Evolutionary conservation across 53 echinoderm and acorn worm species (phyloP), one percentile per base, ranked within the genome.

Genomic region (Antedon mediterranea): DNA sequence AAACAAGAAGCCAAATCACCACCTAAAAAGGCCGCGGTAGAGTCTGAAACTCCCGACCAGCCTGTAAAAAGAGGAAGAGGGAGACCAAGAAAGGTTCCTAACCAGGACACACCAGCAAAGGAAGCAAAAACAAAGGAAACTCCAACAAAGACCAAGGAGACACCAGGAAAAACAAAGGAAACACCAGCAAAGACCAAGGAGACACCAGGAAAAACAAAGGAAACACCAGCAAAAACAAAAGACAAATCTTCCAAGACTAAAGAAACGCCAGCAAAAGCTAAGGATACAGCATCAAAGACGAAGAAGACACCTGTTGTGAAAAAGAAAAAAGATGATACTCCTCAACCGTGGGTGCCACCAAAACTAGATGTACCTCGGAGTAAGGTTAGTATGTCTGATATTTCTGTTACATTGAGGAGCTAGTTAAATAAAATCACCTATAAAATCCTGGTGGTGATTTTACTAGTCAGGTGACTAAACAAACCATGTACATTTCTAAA

Each of bases 141-240:
- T 30, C 27, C 77, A 27, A 76, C 77, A 30, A 75, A 73, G 31
- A 77, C 81, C 15, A 85, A 85, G 76, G 75, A 79, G 73, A 79
- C 71, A 76, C 79, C 79, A 77, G 80, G 75, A 29, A 79, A 79
- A 27, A 76, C 31, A 31, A 31, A 81, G 43, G 80, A 75, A 72
- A 1, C 71, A 11, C 75, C 75, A 0, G 33, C 79, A 0, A 75
- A 73, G 31, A 77, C 81, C 15, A 85, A 85, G 76, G 75, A 79
- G 73, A 79, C 71, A 76, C 79, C 79, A 77, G 80, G 75, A 29
- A 79, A 79, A 27, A 76, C 31, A 31, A 32, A 76, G 5, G 77
- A 77, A 13, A 76, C 28, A 0, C 42, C 20, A 34, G 23, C 34
- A 4, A 83, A 83, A 29, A 4, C 32, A 20, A 44, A 26, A 8